These are phyloP conservation scores for Donacobius atricapilla DNA, from an alignment of 2,113 vertebrate species.

Conservation along the genomic window DNA sequence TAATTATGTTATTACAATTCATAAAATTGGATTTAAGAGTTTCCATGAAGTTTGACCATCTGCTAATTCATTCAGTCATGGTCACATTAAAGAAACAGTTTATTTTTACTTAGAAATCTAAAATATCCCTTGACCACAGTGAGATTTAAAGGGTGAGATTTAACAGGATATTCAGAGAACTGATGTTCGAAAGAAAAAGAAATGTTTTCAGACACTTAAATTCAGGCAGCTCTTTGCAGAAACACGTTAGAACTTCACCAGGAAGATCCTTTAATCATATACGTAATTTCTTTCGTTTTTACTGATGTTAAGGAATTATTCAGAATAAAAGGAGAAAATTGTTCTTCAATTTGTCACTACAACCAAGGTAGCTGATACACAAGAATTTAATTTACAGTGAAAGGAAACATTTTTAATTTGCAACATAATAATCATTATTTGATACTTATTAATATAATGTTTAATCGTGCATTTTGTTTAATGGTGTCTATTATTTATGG, in stretches of 20 bases:
- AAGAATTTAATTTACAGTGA: neutral
- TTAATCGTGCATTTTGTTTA: neutral
- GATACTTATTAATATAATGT: neutral
- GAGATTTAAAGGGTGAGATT: neutral
- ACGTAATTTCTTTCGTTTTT: neutral
- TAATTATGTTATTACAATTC: neutral
- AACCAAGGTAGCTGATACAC: neutral
- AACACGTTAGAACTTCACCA: neutral
- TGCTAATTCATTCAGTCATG: neutral
- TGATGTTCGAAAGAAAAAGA: neutral
- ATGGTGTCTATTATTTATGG: neutral
- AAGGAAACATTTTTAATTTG: neutral
- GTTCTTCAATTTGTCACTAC: neutral
- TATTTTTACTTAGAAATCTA: neutral
- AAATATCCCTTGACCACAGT: neutral
- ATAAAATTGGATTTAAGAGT: neutral
- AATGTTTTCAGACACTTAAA: neutral
- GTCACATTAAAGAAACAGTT: neutral
- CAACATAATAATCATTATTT: neutral
- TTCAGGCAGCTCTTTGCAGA: neutral
- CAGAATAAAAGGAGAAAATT: neutral
- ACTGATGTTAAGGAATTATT: neutral
- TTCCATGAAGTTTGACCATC: neutral
- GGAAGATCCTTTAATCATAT: neutral
- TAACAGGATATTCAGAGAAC: neutral